phyloP scores from a whole-genome alignment of 23 tunicate genomes.

The Phallusia fumigata region DNA sequence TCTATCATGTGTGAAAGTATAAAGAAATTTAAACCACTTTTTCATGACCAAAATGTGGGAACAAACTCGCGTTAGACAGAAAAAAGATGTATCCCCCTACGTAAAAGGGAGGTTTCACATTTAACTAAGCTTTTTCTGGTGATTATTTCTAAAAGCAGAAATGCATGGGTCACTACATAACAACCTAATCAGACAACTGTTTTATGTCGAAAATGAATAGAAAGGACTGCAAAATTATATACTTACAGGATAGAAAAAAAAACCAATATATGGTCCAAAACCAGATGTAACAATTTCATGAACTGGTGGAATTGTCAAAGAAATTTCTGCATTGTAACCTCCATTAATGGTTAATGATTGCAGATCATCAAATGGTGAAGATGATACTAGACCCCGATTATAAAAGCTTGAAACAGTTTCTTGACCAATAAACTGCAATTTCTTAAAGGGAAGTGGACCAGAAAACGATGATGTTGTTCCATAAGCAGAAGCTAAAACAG shows the following conservation, averaged over 20 bases:
- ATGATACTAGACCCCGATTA: conserved; percentile 38
- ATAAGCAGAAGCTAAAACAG: neutral
- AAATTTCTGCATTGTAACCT: conserved; percentile 49
- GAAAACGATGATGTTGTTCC: neutral
- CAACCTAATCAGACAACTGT: too few relatives aligned
- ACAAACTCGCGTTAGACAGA: too few relatives aligned
- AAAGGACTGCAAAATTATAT: neutral
- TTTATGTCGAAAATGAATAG: too few relatives aligned
- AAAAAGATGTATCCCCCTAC: too few relatives aligned
- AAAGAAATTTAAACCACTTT: too few relatives aligned
- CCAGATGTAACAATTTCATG: conserved; percentile 57
- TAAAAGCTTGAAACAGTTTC: conserved; percentile 37
- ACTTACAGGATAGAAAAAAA: conserved; percentile 17
- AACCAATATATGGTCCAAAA: conserved; percentile 61
- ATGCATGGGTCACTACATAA: too few relatives aligned
- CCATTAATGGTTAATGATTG: conserved; percentile 42
- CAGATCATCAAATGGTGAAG: conserved; percentile 72
- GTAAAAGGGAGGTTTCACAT: too few relatives aligned
- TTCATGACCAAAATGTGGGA: too few relatives aligned
- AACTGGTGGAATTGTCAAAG: conserved; percentile 40
- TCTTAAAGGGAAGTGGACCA: conserved; percentile 50
- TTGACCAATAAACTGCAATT: conserved; percentile 66
- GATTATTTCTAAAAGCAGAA: too few relatives aligned
- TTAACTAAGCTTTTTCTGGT: too few relatives aligned
- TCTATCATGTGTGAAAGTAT: too few relatives aligned